Evolutionary conservation across 1,140 invertebrate genomes (phyloP), one percentile per base, ranked within the genome.

Genomic region (Temnothorax longispinosus): DNA sequence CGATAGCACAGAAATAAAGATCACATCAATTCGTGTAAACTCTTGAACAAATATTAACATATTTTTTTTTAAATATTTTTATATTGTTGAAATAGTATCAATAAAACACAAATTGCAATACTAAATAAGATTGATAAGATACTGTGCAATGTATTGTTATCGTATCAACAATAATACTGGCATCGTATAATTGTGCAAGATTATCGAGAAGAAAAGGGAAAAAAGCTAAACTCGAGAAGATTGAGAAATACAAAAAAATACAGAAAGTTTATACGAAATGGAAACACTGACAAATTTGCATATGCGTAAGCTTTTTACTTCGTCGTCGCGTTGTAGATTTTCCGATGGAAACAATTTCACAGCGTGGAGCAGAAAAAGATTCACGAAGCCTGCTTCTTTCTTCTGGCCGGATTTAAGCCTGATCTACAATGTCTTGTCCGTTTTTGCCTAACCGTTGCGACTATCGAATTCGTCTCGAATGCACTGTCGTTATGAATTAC

Each of bases 151-250:
- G 50, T 18, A 64, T 32, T 65, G 15, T 65, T 65, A 47, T 52
- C 13, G 13, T 18, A 60, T 52, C 47, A 13, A 15, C 65, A 27
- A 27, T 69, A 18, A 50, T 11, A 54, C 27, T 58, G 72, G 6
- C 2, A 58, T 47, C 10, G 60, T n/a, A 32, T 27, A 54, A 32
- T 27, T 82, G 84, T 76, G 78, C 75, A 81, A 89, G 5, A 67
- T 78, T 62, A 85, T 76, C 11, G 81, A 56, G 77, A 87, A 84
- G 75, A 78, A 75, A 78, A 65, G 38, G 75, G 35, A 10, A 71
- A 71, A 85, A 47, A 65, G 27, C 13, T 13, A 18, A 50, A 50
- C 11, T 38, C 7, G 35, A 41, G 44, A 72, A 65, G 54, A 52
- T 13, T 13, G 11, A 67, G 15, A 74, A 11, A 21, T 2, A 62